Evolutionary conservation across 2,797 vertebrate genomes (phyloP).

Genomic region (Iguana delicatissima): DNA sequence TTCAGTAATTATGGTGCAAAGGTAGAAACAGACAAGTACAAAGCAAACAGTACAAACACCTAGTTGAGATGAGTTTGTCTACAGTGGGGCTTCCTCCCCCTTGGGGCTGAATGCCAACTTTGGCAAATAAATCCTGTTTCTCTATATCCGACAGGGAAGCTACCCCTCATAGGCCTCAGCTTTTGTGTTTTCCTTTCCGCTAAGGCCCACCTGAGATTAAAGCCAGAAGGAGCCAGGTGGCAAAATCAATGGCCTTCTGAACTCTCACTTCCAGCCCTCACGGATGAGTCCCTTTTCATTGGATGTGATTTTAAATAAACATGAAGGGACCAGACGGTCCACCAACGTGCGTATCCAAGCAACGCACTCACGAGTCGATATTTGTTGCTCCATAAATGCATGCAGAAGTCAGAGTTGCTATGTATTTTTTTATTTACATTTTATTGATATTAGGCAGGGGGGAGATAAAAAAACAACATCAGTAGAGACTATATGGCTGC

Average conservation of each 20-base stretch:
- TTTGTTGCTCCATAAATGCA: slow-evolving; percentile 37
- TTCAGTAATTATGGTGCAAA: neutral
- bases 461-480: slow-evolving; percentile 7
- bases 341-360: slow-evolving; percentile 58
- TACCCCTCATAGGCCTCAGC: neutral
- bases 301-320: slow-evolving; percentile 74
- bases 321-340: slow-evolving; percentile 63
- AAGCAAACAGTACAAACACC: neutral
- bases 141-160: neutral
- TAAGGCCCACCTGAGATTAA: slow-evolving; percentile 36
- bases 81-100: neutral
- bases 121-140: neutral
- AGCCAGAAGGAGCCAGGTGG: slow-evolving; percentile 54
- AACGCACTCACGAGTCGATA: slow-evolving; percentile 38
- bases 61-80: neutral
- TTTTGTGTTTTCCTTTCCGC: neutral
- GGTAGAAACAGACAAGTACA: neutral
- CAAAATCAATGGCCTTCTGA: slow-evolving; percentile 63
- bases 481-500: neutral
- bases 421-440: slow-evolving; percentile 23
- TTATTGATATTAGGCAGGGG: slow-evolving; percentile 2
- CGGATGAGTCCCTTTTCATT: slow-evolving; percentile 61
- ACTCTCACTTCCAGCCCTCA: slow-evolving; percentile 63
- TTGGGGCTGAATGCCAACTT: neutral
- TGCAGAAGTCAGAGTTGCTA: slow-evolving; percentile 39